Percentiles rank a stretch among this genome's conserved stretches.
Evolutionary conservation across 2,113 vertebrate species (phyloP).

Genomic region (Nannobrachium achirus): DNA sequence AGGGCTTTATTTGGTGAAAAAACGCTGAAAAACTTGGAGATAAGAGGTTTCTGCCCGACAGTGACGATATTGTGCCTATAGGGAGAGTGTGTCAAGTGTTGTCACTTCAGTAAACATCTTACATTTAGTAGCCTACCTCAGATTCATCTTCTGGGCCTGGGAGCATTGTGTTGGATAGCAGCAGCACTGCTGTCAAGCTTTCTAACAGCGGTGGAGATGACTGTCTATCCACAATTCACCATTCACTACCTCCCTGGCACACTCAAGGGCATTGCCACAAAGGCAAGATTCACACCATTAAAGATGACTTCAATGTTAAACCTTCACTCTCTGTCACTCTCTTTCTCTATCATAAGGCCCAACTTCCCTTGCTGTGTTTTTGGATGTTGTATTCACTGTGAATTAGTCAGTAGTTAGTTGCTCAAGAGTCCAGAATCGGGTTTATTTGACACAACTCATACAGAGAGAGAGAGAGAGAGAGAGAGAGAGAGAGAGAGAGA

Average conservation of each 20-base stretch:
- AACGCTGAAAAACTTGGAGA: too few species aligned
- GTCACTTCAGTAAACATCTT: constrained; percentile 29
- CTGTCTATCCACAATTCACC: constrained; percentile 67
- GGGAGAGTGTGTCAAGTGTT: constrained; percentile 19
- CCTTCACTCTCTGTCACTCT: not conserved
- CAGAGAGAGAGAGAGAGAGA: constrained; percentile 39
- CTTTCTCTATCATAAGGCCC: constrained; percentile 32
- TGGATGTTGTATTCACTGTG: constrained; percentile 41
- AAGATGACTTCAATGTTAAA: constrained; percentile 57
- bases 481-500: constrained; percentile 24
- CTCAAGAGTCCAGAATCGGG: constrained; percentile 60
- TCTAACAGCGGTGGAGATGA: constrained; percentile 64
- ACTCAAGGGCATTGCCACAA: constrained; percentile 67
- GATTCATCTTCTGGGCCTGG: constrained; percentile 44
- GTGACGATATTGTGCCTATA: too few species aligned
- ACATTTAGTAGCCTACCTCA: constrained; percentile 30
- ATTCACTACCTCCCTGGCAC: constrained; percentile 60
- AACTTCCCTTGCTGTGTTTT: constrained; percentile 39
- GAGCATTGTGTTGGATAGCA: constrained; percentile 41
- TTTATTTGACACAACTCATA: constrained; percentile 66
- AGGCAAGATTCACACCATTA: constrained; percentile 58
- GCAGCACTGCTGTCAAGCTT: constrained; percentile 52
- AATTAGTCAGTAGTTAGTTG: constrained; percentile 60
- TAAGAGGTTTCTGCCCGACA: too few species aligned
- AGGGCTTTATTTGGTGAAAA: too few species aligned